phyloP scores from a whole-genome alignment of 2,797 vertebrate genomes.

The Melanotaenia maccullochi region DNA sequence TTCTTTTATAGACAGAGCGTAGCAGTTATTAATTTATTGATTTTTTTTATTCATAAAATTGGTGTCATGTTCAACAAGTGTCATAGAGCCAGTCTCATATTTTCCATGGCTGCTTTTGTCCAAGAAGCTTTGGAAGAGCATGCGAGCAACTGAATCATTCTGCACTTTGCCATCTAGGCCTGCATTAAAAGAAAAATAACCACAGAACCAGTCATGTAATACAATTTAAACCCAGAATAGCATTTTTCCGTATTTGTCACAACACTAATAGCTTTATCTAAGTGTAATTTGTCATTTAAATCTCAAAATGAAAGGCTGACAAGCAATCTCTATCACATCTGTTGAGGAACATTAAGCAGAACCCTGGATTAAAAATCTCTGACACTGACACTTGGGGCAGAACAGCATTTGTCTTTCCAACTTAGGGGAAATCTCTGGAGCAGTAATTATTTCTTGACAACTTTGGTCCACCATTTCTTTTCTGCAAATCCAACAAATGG shows the following conservation, averaged over 20 bases:
- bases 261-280: not conserved
- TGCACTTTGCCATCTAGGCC: conserved; percentile 1
- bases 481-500: not conserved
- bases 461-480: not conserved
- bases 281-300: not conserved
- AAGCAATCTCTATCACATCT: not conserved
- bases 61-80: conserved; percentile 43
- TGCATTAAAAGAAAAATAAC: not conserved
- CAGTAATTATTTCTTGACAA: not conserved
- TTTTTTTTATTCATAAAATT: not conserved
- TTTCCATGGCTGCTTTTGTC: conserved; percentile 5
- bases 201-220: not conserved
- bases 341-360: not conserved
- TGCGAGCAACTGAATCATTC: conserved; percentile 12
- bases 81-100: conserved; percentile 17
- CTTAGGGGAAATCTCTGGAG: not conserved
- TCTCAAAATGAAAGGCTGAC: not conserved
- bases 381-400: too few species aligned
- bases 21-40: not conserved
- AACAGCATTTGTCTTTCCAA: not conserved
- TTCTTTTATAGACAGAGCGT: not conserved
- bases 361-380: not conserved
- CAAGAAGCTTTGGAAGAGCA: not conserved
- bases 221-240: not conserved
- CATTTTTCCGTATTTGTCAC: not conserved